Percentiles rank a stretch among this genome's conserved stretches.
Evolutionary conservation across 1,140 invertebrate species (phyloP).

Genomic region (Drosophila oshimai): DNA sequence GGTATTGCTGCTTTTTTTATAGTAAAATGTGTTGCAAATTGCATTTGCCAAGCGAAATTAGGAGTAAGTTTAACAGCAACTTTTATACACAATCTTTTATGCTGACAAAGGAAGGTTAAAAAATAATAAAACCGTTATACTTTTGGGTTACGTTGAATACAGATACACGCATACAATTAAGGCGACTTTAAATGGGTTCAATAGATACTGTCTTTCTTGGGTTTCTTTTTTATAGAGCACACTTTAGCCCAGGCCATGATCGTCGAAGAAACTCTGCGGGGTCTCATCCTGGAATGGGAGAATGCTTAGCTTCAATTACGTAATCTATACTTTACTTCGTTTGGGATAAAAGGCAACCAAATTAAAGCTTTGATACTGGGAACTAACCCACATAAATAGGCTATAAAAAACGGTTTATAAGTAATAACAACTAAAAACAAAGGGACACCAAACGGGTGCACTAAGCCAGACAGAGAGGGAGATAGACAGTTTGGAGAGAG

Average conservation of each 20-base stretch:
- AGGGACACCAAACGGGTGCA: conserved; percentile 16
- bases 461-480: conserved; percentile 11
- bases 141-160: conserved; percentile 62
- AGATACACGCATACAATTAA: conserved; percentile 64
- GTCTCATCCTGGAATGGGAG: conserved; percentile 96
- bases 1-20: conserved; percentile 22
- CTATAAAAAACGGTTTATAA: conserved; percentile 10
- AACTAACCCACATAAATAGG: conserved; percentile 23
- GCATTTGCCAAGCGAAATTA: conserved; percentile 39
- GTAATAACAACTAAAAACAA: conserved; percentile 10
- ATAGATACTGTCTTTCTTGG: conserved; percentile 15
- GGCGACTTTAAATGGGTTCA: conserved; percentile 62
- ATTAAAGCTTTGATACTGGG: conserved; percentile 10
- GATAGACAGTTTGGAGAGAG: conserved; percentile 11
- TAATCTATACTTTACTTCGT: conserved; percentile 37
- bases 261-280: conserved; percentile 99
- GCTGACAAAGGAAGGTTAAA: conserved; percentile 22
- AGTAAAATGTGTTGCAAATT: conserved; percentile 44
- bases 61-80: conserved; percentile 41
- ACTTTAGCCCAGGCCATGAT: conserved; percentile 96
- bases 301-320: conserved; percentile 60
- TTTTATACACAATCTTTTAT: conserved; percentile 22
- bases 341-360: conserved; percentile 16
- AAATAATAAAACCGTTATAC: conserved; percentile 45
- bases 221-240: neutral